phyloP scores from a whole-genome alignment of 2,797 vertebrate genomes.

The Gymnothorax reevesii region DNA sequence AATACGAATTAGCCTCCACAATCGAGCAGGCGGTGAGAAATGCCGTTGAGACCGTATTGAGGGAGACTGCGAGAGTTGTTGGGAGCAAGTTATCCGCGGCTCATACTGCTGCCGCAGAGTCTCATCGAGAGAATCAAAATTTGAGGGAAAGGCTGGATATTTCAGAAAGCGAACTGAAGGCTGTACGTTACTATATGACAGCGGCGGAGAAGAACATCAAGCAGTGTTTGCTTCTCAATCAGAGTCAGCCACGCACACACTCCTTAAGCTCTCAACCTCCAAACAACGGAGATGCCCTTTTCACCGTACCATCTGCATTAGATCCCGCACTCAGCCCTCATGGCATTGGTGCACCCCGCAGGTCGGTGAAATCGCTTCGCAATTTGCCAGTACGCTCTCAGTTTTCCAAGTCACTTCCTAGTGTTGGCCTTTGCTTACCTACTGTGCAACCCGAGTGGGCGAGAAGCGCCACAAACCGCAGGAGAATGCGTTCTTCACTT shows the following conservation, averaged over 20 bases:
- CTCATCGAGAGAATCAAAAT: conserved; percentile 55
- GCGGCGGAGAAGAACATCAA: conserved; percentile 62
- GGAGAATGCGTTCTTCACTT: conserved; percentile 39
- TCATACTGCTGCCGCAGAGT: conserved; percentile 55
- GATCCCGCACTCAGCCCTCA: conserved; percentile 15
- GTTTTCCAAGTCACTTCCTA: conserved; percentile 45
- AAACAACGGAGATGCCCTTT: conserved; percentile 34
- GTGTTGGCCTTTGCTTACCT: conserved; percentile 57
- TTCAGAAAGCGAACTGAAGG: conserved; percentile 58
- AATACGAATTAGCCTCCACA: conserved; percentile 57
- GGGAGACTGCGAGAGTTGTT: conserved; percentile 55
- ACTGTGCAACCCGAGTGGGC: conserved; percentile 54
- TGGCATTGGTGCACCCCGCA: conserved; percentile 30
- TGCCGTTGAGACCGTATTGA: conserved; percentile 57
- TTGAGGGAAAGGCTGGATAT: conserved; percentile 55
- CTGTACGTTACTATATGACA: conserved; percentile 58
- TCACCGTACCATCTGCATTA: conserved; percentile 17
- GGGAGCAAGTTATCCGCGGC: conserved; percentile 49
- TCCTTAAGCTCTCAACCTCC: not conserved
- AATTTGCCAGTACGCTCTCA: conserved; percentile 39
- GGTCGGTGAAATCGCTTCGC: conserved; percentile 38
- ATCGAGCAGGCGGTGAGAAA: conserved; percentile 59
- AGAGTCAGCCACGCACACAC: conserved; percentile 34
- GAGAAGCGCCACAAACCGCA: conserved; percentile 43
- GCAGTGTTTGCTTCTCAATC: conserved; percentile 57